Evolutionary conservation across 2,797 vertebrate species (phyloP), one percentile per base, ranked within the genome.

Genomic region (Propithecus perrieri): DNA sequence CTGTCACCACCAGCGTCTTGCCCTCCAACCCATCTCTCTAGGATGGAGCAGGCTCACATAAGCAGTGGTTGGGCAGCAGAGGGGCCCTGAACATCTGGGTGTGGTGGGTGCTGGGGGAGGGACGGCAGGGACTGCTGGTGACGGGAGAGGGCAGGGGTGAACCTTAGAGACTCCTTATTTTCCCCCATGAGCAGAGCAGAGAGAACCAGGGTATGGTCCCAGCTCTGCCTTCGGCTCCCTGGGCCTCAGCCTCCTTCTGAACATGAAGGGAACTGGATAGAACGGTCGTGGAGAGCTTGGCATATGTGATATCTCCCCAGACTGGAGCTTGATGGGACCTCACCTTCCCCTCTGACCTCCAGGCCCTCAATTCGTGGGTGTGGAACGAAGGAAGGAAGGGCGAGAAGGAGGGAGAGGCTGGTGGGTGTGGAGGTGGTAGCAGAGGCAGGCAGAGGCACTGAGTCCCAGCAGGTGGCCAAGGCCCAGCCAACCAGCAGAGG

Each of bases 41-140:
- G 50, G 28, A 15, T 13, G 67, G 43, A 26, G 33, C 3, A 50
- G n/a, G 5, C 14, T 78, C 12, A 50, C n/a, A 9, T 3, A 41
- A 24, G 41, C 26, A 41, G 69, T 2, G 17, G 6, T 26, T 0
- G 6, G 9, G n/a, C 7, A 1, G 35, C 24, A 53, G 65, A 81
- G 69, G 10, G 48, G 8, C 17, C 14, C 28, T 81, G 28, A 46
- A 71, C n/a, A 24, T 20, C 41, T 4, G 0, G 35, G 33, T 22
- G 67, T 1, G 48, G 71, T 46, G 28, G 41, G 30, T 0, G 3
- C n/a, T 11, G 18, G 4, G 2, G 2, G 12, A 8, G 9, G 50
- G 3, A 15, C 11, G 7, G 26, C 4, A 4, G n/a, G 22, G 22
- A 17, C 76, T 30, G 26, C 55, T 20, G 13, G 55, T 22, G 7